Conservation (phyloP, 1,140 invertebrate species). For the Charaxes varanes region DNA sequence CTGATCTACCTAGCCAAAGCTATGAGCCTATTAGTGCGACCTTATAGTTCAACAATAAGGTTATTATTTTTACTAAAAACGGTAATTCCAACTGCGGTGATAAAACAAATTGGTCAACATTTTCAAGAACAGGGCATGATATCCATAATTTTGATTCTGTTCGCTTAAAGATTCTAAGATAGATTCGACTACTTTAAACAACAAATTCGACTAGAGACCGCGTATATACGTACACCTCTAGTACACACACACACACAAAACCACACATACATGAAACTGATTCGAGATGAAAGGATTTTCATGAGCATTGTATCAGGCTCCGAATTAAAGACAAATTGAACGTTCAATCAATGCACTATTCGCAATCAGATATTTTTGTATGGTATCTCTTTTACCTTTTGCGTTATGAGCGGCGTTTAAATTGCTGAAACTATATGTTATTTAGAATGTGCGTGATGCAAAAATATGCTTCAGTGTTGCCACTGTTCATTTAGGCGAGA, state of each 20-base stretch:
- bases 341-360: constrained; percentile 37
- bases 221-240: constrained; percentile 9
- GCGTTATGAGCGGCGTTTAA: constrained; percentile 20
- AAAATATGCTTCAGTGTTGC: not conserved
- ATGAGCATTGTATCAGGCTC: constrained; percentile 44
- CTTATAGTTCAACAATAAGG: no score
- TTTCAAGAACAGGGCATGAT: no score
- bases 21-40: no score
- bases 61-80: no score
- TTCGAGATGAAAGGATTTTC: constrained; percentile 54
- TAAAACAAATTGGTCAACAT: no score
- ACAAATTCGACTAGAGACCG: no score
- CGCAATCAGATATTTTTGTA: constrained; percentile 30
- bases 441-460: constrained; percentile 18
- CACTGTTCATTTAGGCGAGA: no score
- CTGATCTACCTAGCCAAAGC: no score
- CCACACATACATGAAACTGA: constrained; percentile 39
- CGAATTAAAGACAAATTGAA: constrained; percentile 52
- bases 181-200: no score
- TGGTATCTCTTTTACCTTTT: constrained; percentile 28
- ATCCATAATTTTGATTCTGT: no score
- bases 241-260: constrained; percentile 23
- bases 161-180: no score
- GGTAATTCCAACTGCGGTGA: no score
- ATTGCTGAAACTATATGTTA: constrained; percentile 23